Evolutionary conservation across 2,797 vertebrate genomes (phyloP).

Genomic region (Clamator glandarius): DNA sequence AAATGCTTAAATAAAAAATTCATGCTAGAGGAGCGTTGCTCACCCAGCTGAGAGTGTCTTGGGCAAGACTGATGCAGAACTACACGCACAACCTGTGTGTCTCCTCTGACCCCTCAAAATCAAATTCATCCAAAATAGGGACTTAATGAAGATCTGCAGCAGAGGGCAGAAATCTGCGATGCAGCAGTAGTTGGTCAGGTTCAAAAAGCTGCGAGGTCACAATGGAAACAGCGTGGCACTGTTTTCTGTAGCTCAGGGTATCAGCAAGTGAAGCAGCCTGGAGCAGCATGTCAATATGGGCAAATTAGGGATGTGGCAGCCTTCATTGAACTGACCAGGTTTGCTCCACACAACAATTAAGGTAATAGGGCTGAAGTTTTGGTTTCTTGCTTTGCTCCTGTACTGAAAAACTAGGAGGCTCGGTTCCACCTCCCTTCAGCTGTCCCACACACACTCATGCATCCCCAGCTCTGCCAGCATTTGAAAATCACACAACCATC

Average conservation of each 20-base stretch:
- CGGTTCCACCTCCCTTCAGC: no score
- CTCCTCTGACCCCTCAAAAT: neutral
- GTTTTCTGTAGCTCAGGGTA: neutral
- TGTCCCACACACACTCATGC: no score
- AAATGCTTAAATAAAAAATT: neutral
- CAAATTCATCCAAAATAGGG: neutral
- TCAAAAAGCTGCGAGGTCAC: neutral
- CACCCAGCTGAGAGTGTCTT: neutral
- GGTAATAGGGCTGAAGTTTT: neutral
- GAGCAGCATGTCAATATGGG: neutral
- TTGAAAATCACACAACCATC: neutral
- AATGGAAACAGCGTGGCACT: neutral
- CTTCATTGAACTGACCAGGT: neutral
- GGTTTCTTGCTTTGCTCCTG: neutral
- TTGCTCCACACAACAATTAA: neutral
- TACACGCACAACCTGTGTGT: rapidly evolving
- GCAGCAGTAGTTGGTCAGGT: neutral
- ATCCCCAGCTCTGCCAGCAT: neutral
- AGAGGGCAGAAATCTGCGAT: neutral
- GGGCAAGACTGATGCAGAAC: neutral
- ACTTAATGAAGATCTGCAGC: neutral
- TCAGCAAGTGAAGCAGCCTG: rapidly evolving
- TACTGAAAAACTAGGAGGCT: neutral
- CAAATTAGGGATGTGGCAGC: neutral
- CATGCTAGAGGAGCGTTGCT: neutral